Evolutionary conservation across 2,888 invertebrate species (phyloP).

Genomic region (Plutella xylostella): DNA sequence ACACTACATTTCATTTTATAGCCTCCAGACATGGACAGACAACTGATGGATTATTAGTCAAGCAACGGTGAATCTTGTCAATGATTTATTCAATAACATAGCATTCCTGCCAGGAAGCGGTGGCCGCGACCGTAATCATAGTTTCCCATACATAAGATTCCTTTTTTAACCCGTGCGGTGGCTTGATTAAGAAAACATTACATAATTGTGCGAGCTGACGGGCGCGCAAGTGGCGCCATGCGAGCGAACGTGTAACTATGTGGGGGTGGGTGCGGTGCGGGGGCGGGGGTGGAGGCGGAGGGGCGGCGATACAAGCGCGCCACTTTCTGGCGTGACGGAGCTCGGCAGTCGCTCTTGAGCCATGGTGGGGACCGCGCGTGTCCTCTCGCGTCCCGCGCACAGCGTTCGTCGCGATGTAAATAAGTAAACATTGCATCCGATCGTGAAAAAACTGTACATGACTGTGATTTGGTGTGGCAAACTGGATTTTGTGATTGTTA

Average conservation of each 20-base stretch:
- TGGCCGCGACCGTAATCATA: constrained; percentile 29
- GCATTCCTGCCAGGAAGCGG: constrained; percentile 24
- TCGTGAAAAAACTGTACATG: constrained; percentile 21
- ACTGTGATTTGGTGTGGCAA: constrained; percentile 8
- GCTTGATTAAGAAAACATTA: constrained; percentile 66
- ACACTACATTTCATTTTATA: too few relatives aligned
- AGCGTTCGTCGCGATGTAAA: constrained; percentile 58
- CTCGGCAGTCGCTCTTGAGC: constrained; percentile 51
- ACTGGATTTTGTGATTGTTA: constrained; percentile 7
- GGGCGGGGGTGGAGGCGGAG: constrained; percentile 29
- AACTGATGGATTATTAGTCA: too few relatives aligned
- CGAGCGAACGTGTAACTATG: constrained; percentile 61
- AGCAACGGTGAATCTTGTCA: constrained; percentile 6
- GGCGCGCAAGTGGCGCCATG: constrained; percentile 63
- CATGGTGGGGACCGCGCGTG: constrained; percentile 55
- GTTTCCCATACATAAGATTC: constrained; percentile 30
- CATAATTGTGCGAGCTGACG: constrained; percentile 60
- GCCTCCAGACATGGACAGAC: too few relatives aligned
- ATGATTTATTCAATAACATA: constrained; percentile 25
- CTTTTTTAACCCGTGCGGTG: constrained; percentile 47
- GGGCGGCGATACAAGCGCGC: constrained; percentile 44
- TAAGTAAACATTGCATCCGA: constrained; percentile 36
- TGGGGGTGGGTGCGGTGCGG: constrained; percentile 44
- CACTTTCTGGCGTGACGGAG: constrained; percentile 41
- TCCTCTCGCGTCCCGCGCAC: constrained; percentile 37